These are phyloP conservation scores for Liasis olivaceus DNA, from an alignment of 2,797 vertebrate species.

Conservation along the genomic window DNA sequence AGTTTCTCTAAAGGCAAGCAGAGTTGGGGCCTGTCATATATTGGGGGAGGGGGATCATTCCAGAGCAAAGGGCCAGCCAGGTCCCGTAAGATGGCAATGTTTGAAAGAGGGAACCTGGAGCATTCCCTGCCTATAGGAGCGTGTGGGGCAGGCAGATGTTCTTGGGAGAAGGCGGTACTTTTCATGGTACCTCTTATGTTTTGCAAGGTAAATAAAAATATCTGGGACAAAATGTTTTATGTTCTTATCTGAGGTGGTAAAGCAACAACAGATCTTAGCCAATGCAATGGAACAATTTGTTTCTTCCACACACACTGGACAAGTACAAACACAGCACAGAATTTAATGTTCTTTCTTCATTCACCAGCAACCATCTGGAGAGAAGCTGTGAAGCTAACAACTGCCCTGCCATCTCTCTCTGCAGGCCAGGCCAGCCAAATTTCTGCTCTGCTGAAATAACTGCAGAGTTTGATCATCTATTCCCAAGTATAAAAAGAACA, in stretches of 20 bases:
- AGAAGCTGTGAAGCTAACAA: not conserved
- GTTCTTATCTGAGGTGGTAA: not conserved
- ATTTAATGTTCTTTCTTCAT: not conserved
- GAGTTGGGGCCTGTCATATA: not conserved
- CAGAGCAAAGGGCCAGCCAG: not conserved
- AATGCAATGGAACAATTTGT: conserved; percentile 14
- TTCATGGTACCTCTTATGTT: not conserved
- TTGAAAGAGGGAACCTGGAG: not conserved
- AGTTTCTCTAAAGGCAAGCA: not conserved
- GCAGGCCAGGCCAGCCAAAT: not conserved
- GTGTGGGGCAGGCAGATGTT: not conserved
- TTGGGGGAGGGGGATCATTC: not conserved
- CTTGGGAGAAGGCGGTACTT: not conserved
- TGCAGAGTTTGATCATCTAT: not conserved
- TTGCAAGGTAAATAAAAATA: not conserved
- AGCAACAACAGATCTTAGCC: not conserved
- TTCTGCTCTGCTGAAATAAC: not conserved
- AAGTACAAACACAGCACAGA: conserved; percentile 2
- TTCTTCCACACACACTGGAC: not conserved
- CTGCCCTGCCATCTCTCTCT: not conserved
- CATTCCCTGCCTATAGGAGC: not conserved
- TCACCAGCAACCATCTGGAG: not conserved
- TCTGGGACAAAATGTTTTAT: not conserved
- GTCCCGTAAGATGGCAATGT: not conserved
- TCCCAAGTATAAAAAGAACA: not conserved